Evolutionary conservation across 1,140 invertebrate species (phyloP), one percentile per base, ranked within the genome.

Genomic region (Tetragonula clypearis): DNA sequence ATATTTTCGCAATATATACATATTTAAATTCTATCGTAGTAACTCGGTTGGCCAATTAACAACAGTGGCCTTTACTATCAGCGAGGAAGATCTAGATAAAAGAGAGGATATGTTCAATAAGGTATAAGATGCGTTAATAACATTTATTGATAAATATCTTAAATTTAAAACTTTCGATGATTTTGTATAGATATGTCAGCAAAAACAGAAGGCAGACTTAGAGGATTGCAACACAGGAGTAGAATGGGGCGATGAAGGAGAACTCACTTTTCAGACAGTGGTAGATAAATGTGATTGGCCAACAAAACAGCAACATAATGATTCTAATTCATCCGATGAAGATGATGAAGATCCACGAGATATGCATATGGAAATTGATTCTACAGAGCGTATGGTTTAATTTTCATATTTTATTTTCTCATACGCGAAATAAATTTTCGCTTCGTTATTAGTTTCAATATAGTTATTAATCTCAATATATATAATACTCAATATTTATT

Each of bases 41-140:
- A 94, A 94, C 84, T 93, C 94, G 68, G 94, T 95, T 86, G 95
- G 96, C 81, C 93, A 95, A 89, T 94, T 96, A 90, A 94, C 94
- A 79, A 95, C 94, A 86, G 94, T 96, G 92, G 94, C 94, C 88
- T 96, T 96, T 88, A 95, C 94, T 86, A 90, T 96, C 84, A 95
- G 93, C 87, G 94, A 95, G 72, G 94, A 95, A 90, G 95, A 96
- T 90, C 93, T 95, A 89, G 93, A 95, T 80, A 91, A 95, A 68
- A 95, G 92, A 87, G 93, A 95, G 85, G 95, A 96, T 79, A 91
- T 96, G 91, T 96, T 96, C 93, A 95, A 96, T 88, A 95, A 96
- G 92, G 95, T 95, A 78, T 6, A 65, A 49, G 17, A 23, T n/a
- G 5, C 19, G 9, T 78, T 72, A 72, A 53, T 30, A 68, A 21